phyloP scores from a whole-genome alignment of 2,113 vertebrate genomes.

The Brachyhypopomus occidentalis region DNA sequence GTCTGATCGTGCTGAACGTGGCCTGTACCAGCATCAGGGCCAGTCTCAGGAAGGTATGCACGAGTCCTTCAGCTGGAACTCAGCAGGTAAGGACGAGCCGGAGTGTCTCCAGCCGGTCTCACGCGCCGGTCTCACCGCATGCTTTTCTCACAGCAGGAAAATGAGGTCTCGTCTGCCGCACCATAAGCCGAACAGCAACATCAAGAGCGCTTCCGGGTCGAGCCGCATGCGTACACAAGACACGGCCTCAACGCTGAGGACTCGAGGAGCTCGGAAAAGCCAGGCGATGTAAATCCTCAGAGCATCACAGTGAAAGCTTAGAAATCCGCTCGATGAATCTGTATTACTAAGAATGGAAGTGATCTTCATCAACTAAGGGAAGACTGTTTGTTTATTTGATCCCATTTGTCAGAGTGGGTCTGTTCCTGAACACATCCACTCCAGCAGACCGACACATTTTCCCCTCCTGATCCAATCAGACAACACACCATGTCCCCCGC shows the following conservation, averaged over 20 bases:
- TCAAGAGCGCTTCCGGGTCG: not conserved
- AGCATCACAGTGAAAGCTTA: not conserved
- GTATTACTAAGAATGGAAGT: not conserved
- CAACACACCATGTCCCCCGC: not conserved
- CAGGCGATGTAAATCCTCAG: not conserved
- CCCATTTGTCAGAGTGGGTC: not conserved
- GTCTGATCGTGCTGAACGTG: too few relatives aligned
- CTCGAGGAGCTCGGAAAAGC: not conserved
- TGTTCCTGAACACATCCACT: not conserved
- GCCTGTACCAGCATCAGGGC: too few relatives aligned
- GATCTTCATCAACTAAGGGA: not conserved
- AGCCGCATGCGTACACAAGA: too few relatives aligned
- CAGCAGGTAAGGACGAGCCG: not conserved
- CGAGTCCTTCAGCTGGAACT: not conserved
- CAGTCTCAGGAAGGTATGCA: not conserved
- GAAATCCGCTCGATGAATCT: not conserved
- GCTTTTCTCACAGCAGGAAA: too few relatives aligned
- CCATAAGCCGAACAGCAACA: not conserved
- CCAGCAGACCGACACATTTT: not conserved
- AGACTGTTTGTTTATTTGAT: not conserved
- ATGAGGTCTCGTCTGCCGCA: not conserved
- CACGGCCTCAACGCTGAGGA: not conserved
- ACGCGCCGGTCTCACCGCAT: too few relatives aligned
- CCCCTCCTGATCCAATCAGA: not conserved
- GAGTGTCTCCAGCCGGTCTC: too few relatives aligned